phyloP scores from a whole-genome alignment of 2,888 invertebrate species.

The Corbicula japonica region DNA sequence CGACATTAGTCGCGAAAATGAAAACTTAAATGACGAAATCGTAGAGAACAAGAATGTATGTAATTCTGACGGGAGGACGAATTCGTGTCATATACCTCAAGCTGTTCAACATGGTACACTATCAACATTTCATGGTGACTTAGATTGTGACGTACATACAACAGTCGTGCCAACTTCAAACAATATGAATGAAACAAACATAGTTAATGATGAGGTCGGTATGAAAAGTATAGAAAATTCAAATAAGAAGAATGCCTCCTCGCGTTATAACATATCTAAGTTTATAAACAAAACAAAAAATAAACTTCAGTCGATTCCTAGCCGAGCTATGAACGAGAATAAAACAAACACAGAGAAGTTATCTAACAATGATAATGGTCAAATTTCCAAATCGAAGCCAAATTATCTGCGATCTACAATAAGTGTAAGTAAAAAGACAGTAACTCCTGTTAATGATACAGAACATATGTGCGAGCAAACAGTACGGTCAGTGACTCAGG shows the following conservation, averaged over 20 bases:
- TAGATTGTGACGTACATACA: no score
- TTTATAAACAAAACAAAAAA: background rate
- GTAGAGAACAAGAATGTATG: no score
- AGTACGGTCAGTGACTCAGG: slow-evolving; percentile 18
- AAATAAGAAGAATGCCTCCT: no score
- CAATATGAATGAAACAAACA: background rate
- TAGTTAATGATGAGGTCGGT: background rate
- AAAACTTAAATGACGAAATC: no score
- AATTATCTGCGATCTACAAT: slow-evolving; percentile 1
- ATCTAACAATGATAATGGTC: background rate
- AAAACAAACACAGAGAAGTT: background rate
- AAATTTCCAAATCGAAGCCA: background rate
- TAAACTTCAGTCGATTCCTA: no score
- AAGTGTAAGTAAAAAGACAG: slow-evolving; percentile 1
- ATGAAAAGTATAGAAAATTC: background rate
- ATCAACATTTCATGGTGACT: no score
- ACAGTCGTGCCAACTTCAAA: background rate
- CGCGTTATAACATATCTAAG: no score
- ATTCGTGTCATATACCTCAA: no score
- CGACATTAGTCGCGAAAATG: no score
- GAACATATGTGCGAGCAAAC: background rate
- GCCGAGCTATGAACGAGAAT: background rate
- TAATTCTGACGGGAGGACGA: no score
- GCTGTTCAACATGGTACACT: no score
- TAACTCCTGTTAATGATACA: slow-evolving; percentile 1